Evolutionary conservation across 2,797 vertebrate genomes (phyloP).

Genomic region (Hafferia zeledoni): DNA sequence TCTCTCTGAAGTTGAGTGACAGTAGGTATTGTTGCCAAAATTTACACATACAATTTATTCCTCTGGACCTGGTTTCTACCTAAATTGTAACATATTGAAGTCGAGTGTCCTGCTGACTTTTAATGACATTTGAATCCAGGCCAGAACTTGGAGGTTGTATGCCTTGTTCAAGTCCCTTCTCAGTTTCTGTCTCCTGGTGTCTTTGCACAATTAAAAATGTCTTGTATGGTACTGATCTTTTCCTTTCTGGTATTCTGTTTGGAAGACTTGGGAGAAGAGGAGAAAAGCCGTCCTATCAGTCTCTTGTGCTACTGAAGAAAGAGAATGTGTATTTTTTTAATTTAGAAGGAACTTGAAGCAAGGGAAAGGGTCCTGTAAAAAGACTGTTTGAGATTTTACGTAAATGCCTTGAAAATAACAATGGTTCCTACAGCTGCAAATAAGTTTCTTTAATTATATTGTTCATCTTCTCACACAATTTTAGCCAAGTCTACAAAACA

Average conservation of each 20-base stretch:
- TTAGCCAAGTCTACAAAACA: not conserved
- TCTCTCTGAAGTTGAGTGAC: not conserved
- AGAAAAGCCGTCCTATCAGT: not conserved
- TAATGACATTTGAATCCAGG: not conserved
- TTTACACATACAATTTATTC: not conserved
- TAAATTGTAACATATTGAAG: not conserved
- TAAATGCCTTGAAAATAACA: not conserved
- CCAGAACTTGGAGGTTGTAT: not conserved
- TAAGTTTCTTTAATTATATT: not conserved
- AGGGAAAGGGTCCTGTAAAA: not conserved
- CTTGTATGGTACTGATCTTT: not conserved
- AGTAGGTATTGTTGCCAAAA: not conserved
- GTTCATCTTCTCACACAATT: not conserved
- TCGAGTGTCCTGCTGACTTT: not conserved
- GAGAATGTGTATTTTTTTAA: not conserved
- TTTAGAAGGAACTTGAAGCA: not conserved
- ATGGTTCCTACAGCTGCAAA: not conserved
- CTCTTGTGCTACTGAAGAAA: not conserved
- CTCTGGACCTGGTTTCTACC: not conserved
- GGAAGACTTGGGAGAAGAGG: not conserved
- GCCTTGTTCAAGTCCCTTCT: not conserved
- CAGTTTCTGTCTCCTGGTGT: not conserved
- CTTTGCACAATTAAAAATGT: not conserved
- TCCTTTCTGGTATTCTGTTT: not conserved
- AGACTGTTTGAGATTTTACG: not conserved